Evolutionary conservation across 2,888 invertebrate genomes (phyloP).

Genomic region (Empis livida): DNA sequence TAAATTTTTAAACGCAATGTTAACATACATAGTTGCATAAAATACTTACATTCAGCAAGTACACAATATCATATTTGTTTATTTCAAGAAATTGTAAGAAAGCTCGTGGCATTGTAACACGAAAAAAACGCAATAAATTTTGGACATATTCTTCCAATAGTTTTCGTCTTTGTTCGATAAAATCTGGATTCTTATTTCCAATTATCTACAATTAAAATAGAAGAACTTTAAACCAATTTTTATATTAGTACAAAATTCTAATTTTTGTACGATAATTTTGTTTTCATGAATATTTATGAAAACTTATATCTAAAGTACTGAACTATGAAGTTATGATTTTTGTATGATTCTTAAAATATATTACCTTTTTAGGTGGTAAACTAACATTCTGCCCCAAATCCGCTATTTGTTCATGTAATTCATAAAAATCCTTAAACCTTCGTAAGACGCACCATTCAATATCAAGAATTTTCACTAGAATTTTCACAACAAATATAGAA

Average conservation of each 20-base stretch:
- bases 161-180: constrained; percentile 69
- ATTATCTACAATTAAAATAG: constrained; percentile 40
- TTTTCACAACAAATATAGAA: no score
- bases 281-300: no score
- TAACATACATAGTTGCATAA: no score
- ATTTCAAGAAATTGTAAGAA: constrained; percentile 79
- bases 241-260: not conserved
- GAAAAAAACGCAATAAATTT: constrained; percentile 60
- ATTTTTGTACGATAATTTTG: no score
- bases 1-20: not conserved
- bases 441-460: constrained; percentile 69
- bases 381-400: constrained; percentile 59
- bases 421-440: constrained; percentile 81
- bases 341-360: not conserved
- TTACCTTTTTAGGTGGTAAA: constrained; percentile 77
- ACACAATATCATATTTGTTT: constrained; percentile 79
- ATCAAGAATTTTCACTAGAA: constrained; percentile 43
- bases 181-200: constrained; percentile 76
- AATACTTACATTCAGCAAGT: constrained; percentile 39
- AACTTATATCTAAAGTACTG: no score
- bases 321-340: no score
- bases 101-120: constrained; percentile 64
- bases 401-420: constrained; percentile 73
- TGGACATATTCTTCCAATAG: constrained; percentile 72
- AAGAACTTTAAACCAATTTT: not conserved